Percentiles rank a stretch among this genome's conserved stretches.
Evolutionary conservation across 1,140 invertebrate genomes (phyloP).

Genomic region (Epicauta chinensis): DNA sequence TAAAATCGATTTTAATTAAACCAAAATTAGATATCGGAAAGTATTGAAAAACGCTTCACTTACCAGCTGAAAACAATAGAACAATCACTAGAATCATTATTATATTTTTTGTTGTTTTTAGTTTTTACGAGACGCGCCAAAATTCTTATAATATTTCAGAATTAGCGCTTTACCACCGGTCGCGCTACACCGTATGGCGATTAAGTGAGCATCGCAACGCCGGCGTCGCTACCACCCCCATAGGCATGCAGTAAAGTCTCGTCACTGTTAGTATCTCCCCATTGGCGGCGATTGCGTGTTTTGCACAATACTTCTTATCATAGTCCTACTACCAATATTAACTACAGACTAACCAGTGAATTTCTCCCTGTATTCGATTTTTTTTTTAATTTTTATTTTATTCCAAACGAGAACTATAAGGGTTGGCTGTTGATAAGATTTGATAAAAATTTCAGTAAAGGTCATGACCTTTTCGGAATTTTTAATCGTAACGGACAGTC

Average conservation of each 20-base stretch:
- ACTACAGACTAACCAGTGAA: conserved; percentile 2
- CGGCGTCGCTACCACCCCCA: conserved; percentile 13
- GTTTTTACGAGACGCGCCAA: conserved; percentile 10
- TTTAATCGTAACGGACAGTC: not conserved
- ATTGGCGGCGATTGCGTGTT: conserved; percentile 12
- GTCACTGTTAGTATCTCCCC: not conserved
- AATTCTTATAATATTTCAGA: not conserved
- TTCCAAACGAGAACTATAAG: no score
- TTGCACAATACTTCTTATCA: conserved; percentile 8
- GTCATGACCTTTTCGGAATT: conserved; percentile 12
- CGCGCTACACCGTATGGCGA: conserved; percentile 1
- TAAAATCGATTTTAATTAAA: no score
- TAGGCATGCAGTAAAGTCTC: conserved; percentile 10
- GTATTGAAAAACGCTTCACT: not conserved
- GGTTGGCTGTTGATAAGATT: no score
- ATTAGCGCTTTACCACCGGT: not conserved
- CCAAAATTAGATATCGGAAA: no score
- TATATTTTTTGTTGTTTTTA: not conserved
- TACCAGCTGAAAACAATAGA: conserved; percentile 1
- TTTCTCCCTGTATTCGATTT: no score
- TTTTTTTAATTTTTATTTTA: no score
- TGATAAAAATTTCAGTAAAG: not conserved
- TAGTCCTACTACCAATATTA: conserved; percentile 1
- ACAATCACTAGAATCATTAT: conserved; percentile 1
- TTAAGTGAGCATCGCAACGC: conserved; percentile 21